Evolutionary conservation across 2,113 vertebrate species (phyloP).

Genomic region (Ictidomys tridecemlineatus): DNA sequence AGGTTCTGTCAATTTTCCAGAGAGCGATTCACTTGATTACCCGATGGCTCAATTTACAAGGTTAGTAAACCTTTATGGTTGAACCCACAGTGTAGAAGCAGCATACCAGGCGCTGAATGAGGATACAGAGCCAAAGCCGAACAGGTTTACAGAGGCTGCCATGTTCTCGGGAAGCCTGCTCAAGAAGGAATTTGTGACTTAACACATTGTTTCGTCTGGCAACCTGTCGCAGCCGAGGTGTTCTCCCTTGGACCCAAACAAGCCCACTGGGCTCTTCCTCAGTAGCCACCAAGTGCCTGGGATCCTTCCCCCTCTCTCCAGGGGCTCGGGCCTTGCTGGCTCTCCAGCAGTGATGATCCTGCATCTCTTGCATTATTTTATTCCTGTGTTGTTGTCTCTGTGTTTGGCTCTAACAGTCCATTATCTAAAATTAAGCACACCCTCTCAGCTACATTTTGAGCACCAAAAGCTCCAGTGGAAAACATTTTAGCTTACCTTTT

Average conservation of each 20-base stretch:
- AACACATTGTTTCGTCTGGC: not conserved
- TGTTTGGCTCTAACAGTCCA: not conserved
- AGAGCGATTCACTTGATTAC: conserved; percentile 18
- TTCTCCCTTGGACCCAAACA: not conserved
- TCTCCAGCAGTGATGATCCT: not conserved
- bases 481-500: not conserved
- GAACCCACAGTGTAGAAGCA: not conserved
- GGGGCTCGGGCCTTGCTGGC: not conserved
- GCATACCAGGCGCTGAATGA: not conserved
- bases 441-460: not conserved
- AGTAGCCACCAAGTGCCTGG: not conserved
- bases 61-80: not conserved
- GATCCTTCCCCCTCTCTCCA: not conserved
- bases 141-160: not conserved
- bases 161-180: not conserved
- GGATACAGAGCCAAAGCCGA: not conserved
- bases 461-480: not conserved
- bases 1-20: not conserved
- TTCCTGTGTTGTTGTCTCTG: not conserved
- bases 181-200: not conserved
- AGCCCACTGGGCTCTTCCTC: not conserved
- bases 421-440: not conserved
- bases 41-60: not conserved
- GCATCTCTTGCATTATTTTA: not conserved
- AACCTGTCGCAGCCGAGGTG: not conserved